These are phyloP conservation scores for Mythimna loreyi DNA, from an alignment of 2,888 invertebrate species.

Conservation along the genomic window DNA sequence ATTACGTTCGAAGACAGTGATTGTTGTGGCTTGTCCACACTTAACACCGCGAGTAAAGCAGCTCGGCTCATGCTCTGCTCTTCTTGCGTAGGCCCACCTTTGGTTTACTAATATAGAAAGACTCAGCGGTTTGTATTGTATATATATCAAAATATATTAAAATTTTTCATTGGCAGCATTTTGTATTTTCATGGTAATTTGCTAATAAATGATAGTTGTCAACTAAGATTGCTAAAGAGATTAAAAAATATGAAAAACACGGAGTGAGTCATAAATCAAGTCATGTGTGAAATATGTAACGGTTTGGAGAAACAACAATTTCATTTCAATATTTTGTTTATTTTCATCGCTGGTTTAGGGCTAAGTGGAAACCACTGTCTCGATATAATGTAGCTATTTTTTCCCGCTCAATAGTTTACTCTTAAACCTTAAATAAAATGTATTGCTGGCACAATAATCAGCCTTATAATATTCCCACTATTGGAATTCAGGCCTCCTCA, in stretches of 20 bases:
- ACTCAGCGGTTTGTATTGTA: too few species aligned
- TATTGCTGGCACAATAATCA: too few species aligned
- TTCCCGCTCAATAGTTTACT: neutral
- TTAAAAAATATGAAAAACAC: conserved; percentile 35
- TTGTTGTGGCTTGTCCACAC: too few species aligned
- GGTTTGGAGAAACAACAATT: neutral
- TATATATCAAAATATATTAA: neutral
- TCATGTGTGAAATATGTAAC: conserved; percentile 29
- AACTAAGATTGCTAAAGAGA: conserved; percentile 27
- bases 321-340: conserved; percentile 13
- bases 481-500: too few species aligned
- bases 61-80: too few species aligned
- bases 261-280: conserved; percentile 31
- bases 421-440: too few species aligned
- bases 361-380: conserved; percentile 15
- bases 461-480: too few species aligned
- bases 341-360: neutral
- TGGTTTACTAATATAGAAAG: too few species aligned
- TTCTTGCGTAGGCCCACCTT: too few species aligned
- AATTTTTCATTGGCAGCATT: neutral
- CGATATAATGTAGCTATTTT: neutral
- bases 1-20: too few species aligned
- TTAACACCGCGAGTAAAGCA: too few species aligned
- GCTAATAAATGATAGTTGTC: conserved; percentile 33
- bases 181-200: conserved; percentile 12